Evolutionary conservation across 2,113 vertebrate genomes (phyloP).

Genomic region (Silurus meridionalis): DNA sequence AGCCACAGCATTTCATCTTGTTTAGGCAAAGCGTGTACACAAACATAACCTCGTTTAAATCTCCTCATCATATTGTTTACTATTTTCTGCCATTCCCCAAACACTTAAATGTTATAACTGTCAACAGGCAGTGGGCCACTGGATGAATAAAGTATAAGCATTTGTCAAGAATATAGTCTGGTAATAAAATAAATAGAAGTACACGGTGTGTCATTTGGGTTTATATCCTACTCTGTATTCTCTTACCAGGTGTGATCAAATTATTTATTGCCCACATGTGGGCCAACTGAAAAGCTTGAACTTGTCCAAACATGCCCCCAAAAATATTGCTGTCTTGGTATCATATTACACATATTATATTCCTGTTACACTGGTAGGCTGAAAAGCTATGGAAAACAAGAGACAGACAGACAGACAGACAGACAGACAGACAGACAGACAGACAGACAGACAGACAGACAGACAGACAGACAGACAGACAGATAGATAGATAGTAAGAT

Average conservation of each 20-base stretch:
- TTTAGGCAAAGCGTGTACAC: not conserved
- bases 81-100: not conserved
- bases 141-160: not conserved
- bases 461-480: not conserved
- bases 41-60: not conserved
- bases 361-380: not conserved
- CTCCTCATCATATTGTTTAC: not conserved
- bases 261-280: constrained; percentile 19
- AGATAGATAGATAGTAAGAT: not conserved
- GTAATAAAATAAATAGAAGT: not conserved
- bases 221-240: not conserved
- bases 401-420: too few relatives aligned
- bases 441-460: not conserved
- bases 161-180: not conserved
- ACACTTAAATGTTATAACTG: too few relatives aligned
- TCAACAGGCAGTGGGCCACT: not conserved
- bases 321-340: constrained; percentile 1
- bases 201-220: not conserved
- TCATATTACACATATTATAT: not conserved
- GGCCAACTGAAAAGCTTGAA: not conserved
- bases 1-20: not conserved
- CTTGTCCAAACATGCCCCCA: not conserved
- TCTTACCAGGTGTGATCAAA: not conserved
- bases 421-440: not conserved
- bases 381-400: not conserved